Evolutionary conservation across 2,797 vertebrate genomes (phyloP).

Genomic region (Paratrypauchen microcephalus): DNA sequence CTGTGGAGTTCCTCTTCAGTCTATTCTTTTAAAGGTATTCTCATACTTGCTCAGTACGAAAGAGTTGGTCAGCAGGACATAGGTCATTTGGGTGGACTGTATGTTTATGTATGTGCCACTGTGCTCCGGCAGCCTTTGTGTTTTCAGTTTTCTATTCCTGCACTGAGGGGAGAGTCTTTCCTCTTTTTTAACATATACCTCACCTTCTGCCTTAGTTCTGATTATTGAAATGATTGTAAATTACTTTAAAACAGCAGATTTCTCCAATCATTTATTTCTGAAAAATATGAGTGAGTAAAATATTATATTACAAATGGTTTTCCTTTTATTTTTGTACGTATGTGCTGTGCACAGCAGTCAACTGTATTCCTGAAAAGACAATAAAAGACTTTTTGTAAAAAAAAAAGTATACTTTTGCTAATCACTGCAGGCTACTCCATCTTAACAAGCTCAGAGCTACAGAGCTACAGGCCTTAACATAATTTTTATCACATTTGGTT

Average conservation of each 20-base stretch:
- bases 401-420: slow-evolving; percentile 44
- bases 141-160: slow-evolving; percentile 83
- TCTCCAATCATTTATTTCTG: slow-evolving; percentile 84
- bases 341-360: slow-evolving; percentile 96
- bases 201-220: slow-evolving; percentile 84
- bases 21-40: slow-evolving; percentile 41
- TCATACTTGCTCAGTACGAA: slow-evolving; percentile 51
- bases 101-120: slow-evolving; percentile 43
- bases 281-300: slow-evolving; percentile 72
- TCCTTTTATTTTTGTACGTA: slow-evolving; percentile 93
- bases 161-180: slow-evolving; percentile 81
- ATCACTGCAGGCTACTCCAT: not conserved
- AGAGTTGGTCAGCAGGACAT: slow-evolving; percentile 57
- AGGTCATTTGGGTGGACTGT: slow-evolving; percentile 50
- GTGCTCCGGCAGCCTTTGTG: slow-evolving; percentile 69
- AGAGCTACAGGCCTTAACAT: not conserved
- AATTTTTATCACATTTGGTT: not conserved
- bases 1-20: slow-evolving; percentile 1
- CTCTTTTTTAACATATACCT: slow-evolving; percentile 86
- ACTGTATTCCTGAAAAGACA: slow-evolving; percentile 86
- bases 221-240: slow-evolving; percentile 84
- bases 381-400: slow-evolving; percentile 85
- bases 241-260: slow-evolving; percentile 81
- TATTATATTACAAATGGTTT: slow-evolving; percentile 87
- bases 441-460: too few relatives aligned